Evolutionary conservation across 1,140 invertebrate genomes (phyloP), one percentile per base, ranked within the genome.

Genomic region (Camponotus vicinus): DNA sequence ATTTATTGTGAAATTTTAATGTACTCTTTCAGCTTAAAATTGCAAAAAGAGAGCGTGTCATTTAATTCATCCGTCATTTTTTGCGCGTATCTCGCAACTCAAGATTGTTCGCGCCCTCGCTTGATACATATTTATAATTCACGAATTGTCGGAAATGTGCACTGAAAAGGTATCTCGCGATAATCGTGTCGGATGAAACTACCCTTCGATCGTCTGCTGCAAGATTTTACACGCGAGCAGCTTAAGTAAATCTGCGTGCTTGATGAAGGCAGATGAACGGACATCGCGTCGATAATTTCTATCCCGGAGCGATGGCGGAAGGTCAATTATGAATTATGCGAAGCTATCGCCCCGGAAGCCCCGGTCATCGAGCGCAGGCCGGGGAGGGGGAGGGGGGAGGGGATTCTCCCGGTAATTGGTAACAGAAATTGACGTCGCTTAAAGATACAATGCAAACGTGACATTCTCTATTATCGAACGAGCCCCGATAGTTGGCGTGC

Each of bases 261-360:
- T 13, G 45, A 63, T 37, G 52, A 57, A 42, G 77, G 55, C 57
- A 42, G 21, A n/a, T n/a, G 66, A 45, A 71, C 21, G 37, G 21
- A 63, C 11, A 40, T 32, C n/a, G 57, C 88, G 21, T 78, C 77
- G 84, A 89, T 89, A 86, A 89, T 86, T 89, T 61, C 49, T 86
- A 40, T 57, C 84, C 55, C 52, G 64, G 27, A 66, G 76, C 67
- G 63, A 32, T 61, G 71, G 15, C 15, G 15, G 49, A 15, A 18
- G 49, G 61, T 21, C 76, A 80, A 89, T 89, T 89, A 89, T 83
- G 85, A 82, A 89, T 89, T 89, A 89, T 89, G 78, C 49, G 13
- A 88, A 88, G 80, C 75, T 80, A 86, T 89, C 63, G 83, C 27
- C 27, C 27, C 86, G 87, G 84, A 77, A 89, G 70, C 27, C 52